phyloP scores from a whole-genome alignment of 2,113 vertebrate species.

The Gymnobelideus leadbeateri region DNA sequence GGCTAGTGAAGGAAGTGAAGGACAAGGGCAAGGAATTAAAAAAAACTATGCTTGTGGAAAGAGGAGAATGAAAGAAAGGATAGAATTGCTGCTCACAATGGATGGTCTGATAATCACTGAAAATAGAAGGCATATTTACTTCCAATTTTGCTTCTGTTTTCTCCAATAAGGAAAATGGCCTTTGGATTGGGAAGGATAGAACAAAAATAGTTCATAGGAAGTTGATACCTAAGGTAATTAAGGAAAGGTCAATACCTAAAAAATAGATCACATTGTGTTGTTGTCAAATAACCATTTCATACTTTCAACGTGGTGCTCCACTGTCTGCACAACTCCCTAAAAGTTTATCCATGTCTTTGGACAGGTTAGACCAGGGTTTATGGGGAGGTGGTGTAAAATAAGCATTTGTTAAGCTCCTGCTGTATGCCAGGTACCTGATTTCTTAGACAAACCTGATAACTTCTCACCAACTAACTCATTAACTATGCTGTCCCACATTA shows the following conservation, averaged over 20 bases:
- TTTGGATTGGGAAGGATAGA: neutral
- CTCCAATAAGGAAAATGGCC: neutral
- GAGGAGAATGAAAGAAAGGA: neutral
- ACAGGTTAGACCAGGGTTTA: neutral
- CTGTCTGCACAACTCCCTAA: neutral
- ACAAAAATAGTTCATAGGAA: neutral
- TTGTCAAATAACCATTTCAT: neutral
- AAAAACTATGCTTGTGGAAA: neutral
- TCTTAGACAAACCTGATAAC: neutral
- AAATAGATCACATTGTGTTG: neutral
- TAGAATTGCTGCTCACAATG: neutral
- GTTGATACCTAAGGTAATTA: neutral
- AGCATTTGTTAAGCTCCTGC: neutral
- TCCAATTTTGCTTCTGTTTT: neutral
- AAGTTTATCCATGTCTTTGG: neutral
- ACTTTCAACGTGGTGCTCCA: neutral
- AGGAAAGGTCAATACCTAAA: neutral
- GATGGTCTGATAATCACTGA: neutral
- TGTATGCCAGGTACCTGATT: neutral
- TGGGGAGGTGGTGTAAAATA: neutral
- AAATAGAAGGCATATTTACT: neutral
- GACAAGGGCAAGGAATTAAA: neutral
- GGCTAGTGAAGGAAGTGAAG: neutral
- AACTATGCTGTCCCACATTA: neutral
- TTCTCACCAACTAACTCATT: neutral